Percentiles rank a stretch among this genome's conserved stretches.
phyloP scores from a whole-genome alignment of 2,113 vertebrate genomes.

The Hymenochirus boettgeri region DNA sequence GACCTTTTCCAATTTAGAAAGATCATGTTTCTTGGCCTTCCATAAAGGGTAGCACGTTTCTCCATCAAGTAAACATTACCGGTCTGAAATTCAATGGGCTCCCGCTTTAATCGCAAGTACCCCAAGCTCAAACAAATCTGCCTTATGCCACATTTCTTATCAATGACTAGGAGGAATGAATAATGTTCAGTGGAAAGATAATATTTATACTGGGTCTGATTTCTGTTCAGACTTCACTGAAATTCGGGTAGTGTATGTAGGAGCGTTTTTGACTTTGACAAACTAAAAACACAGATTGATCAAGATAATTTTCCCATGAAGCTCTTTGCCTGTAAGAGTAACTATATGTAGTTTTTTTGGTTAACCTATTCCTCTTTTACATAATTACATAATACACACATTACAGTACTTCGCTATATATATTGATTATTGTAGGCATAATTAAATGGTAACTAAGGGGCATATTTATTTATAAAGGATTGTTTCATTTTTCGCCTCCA shows the following conservation, averaged over 20 bases:
- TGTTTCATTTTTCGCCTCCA: no score
- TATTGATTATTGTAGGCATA: no score
- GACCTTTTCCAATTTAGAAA: background rate
- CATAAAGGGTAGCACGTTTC: background rate
- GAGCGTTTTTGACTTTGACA: no score
- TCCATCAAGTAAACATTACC: background rate
- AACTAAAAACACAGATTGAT: no score
- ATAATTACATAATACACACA: no score
- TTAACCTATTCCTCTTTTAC: no score
- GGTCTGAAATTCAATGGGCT: background rate
- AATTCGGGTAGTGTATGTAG: background rate
- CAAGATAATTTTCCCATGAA: no score
- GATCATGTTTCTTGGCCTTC: background rate
- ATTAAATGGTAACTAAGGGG: no score
- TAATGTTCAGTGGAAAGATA: background rate
- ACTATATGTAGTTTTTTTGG: no score
- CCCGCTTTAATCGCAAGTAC: background rate
- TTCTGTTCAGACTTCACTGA: background rate
- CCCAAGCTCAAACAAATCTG: background rate
- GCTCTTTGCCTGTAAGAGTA: no score
- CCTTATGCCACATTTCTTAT: background rate
- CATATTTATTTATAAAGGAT: no score
- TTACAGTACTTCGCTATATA: no score
- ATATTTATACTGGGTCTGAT: slow-evolving; percentile 9
- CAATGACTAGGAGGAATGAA: background rate